Conservation (phyloP, 53 echinoderm and acorn worm genomes). For the Hippasteria phrygiana region DNA sequence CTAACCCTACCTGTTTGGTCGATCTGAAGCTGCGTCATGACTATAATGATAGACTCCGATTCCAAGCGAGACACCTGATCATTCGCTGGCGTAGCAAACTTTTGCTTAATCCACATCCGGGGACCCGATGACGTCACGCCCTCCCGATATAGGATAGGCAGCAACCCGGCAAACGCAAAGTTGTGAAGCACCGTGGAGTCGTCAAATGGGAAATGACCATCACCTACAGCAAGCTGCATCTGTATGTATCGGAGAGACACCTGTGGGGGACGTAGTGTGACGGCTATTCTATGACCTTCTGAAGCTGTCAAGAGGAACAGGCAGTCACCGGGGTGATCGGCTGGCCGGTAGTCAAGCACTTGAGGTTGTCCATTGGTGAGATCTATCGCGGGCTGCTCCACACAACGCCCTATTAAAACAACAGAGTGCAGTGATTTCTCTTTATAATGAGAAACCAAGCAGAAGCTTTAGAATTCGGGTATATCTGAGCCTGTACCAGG, state of each 20-base stretch:
- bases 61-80: neutral
- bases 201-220: neutral
- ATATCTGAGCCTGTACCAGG: no score
- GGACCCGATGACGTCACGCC: neutral
- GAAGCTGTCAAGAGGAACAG: neutral
- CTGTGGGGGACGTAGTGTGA: neutral
- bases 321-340: neutral
- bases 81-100: neutral
- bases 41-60: neutral
- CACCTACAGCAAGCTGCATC: neutral
- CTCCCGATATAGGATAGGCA: neutral
- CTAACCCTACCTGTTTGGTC: neutral
- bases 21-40: neutral
- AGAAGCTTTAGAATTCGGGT: neutral
- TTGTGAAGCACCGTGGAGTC: neutral
- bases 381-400: neutral
- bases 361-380: neutral
- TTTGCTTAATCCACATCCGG: neutral
- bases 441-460: neutral
- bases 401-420: neutral
- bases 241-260: neutral
- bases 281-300: neutral
- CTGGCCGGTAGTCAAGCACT: neutral
- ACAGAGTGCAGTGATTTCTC: neutral
- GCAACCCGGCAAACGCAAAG: neutral